Percentiles rank a stretch among this genome's conserved stretches.
Conservation (phyloP, 2,797 vertebrate species). For the Gymnopithys bicolor region DNA sequence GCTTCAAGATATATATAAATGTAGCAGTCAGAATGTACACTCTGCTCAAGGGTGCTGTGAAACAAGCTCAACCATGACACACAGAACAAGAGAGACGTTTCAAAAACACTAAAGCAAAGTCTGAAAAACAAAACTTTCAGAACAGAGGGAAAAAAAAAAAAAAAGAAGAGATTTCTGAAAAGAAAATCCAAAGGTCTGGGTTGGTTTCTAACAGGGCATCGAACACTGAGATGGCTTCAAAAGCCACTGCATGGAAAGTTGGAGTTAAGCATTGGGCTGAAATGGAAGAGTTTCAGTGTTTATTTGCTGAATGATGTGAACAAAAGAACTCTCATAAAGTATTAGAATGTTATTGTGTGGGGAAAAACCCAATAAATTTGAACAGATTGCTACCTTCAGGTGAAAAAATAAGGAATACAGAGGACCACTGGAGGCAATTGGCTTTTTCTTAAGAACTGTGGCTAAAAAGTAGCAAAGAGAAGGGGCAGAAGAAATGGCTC, state of each 20-base stretch:
- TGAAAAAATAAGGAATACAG: background rate
- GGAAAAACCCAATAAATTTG: background rate
- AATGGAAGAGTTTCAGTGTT: conserved; percentile 43
- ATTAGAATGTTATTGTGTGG: background rate
- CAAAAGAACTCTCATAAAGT: background rate
- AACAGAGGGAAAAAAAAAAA: conserved; percentile 37
- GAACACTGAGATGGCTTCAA: conserved; percentile 40
- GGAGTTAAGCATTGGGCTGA: conserved; percentile 20
- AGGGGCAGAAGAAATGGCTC: background rate
- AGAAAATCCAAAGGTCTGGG: conserved; percentile 50
- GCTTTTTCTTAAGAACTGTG: background rate
- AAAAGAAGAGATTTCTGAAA: conserved; percentile 17
- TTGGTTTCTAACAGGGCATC: conserved; percentile 47
- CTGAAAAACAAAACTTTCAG: conserved; percentile 22
- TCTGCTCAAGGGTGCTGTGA: conserved; percentile 93
- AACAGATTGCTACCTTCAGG: conserved; percentile 44
- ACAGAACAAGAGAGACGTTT: conserved; percentile 91
- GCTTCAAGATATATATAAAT: conserved; percentile 99
- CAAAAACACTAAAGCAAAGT: conserved; percentile 86
- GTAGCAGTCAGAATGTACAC: conserved; percentile 96
- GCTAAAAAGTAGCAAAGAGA: background rate
- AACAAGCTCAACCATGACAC: conserved; percentile 96
- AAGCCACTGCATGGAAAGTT: conserved; percentile 35
- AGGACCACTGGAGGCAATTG: background rate
- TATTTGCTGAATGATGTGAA: background rate